Evolutionary conservation across 2,113 vertebrate species (phyloP), one percentile per base, ranked within the genome.

Genomic region (Dascyllus trimaculatus): DNA sequence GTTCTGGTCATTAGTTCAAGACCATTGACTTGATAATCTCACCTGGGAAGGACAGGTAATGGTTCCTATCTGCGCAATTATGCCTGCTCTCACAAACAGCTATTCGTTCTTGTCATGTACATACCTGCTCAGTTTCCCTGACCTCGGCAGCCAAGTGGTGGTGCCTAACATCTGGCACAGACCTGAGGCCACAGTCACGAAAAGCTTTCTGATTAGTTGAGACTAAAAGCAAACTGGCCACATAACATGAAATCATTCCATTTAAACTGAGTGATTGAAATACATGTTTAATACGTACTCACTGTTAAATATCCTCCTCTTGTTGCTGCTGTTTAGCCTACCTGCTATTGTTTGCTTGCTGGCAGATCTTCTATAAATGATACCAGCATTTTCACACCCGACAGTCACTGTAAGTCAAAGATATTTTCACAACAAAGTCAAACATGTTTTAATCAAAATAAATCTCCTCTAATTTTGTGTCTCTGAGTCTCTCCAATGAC

Each of bases 1-100:
- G 89, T 91, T 93, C 83, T 80, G 75, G 90, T 93, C 92, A 90
- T 95, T 91, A 93, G 94, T 93, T 93, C 89, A 74, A 87, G 76
- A 89, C 89, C 91, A 90, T 89, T 92, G 91, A 89, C 86, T 90
- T 91, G 82, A 94, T 93, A 92, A 92, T 91, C 84, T 91, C 87
- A 93, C 90, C 92, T 92, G 91, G 90, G 93, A 90, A 84, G 89
- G 72, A 85, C 91, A 91, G 90, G 90, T 91, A 94, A 94, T 91
- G 90, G 88, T 58, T 91, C 86, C 83, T 89, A 82, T 89, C 84
- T 75, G 82, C 13, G 49, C 89, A 90, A 92, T 93, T 94, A 93
- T 81, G 79, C 79, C 81, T 45, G 19, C 82, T 85, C 85, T 49
- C 83, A 77, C 84, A 91, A 92, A 93, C 89, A 89, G 81, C 72